A percentile compares a stretch with the other conserved stretches of the same genome.
Evolutionary conservation across 2,888 invertebrate species (phyloP).

Genomic region (Heteropelma amictum): DNA sequence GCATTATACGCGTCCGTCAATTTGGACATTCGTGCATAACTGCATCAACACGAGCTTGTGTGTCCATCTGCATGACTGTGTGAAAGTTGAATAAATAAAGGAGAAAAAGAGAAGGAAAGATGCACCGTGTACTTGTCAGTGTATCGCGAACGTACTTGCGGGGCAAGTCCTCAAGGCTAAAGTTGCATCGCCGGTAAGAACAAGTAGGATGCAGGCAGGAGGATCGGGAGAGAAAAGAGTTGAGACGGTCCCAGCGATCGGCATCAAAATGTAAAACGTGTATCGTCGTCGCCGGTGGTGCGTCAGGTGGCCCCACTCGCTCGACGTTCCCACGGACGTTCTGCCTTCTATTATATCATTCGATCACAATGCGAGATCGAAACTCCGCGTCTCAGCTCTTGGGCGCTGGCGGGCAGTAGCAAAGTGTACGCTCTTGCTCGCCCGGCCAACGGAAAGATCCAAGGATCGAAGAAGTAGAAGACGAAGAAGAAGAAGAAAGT

Average conservation of each 20-base stretch:
- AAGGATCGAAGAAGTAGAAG: conserved; percentile 30
- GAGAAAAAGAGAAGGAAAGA: conserved; percentile 1
- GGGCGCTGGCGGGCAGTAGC: conserved; percentile 37
- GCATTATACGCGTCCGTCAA: conserved; percentile 36
- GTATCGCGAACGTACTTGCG: conserved; percentile 41
- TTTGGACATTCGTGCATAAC: not conserved
- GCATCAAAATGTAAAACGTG: conserved; percentile 67
- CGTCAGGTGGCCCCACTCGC: conserved; percentile 73
- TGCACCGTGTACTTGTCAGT: not conserved
- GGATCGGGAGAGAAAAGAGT: conserved; percentile 19
- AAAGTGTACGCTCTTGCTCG: conserved; percentile 35
- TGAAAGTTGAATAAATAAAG: conserved; percentile 26
- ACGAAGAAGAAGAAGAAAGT: conserved; percentile 37
- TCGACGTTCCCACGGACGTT: conserved; percentile 74
- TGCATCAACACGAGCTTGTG: not conserved
- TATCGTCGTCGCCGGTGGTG: conserved; percentile 68
- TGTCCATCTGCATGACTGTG: not conserved
- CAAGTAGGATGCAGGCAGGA: conserved; percentile 22
- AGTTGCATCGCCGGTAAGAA: conserved; percentile 48
- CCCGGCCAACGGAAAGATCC: conserved; percentile 24
- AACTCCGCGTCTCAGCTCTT: conserved; percentile 58
- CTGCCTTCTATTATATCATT: conserved; percentile 75
- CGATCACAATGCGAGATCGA: conserved; percentile 75
- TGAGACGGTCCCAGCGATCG: conserved; percentile 52
- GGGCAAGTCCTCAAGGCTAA: conserved; percentile 50